A percentile compares a stretch with the other conserved stretches of the same genome.
These are phyloP conservation scores for Dolichallabes microphthalmus DNA, from an alignment of 2,113 vertebrate genomes.

Conservation along the genomic window DNA sequence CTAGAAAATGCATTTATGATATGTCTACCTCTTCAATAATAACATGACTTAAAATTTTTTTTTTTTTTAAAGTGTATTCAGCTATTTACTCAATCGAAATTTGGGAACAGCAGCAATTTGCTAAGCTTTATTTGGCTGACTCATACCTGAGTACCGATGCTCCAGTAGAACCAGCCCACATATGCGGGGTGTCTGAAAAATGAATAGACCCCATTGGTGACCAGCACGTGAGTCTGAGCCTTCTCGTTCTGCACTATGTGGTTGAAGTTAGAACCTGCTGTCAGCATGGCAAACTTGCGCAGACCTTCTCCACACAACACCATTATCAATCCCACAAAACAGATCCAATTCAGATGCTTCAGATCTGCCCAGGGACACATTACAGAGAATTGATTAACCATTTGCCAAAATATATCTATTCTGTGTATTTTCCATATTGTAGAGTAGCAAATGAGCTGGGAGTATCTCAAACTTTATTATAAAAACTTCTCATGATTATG, in stretches of 20 bases:
- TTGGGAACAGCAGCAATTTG: background rate
- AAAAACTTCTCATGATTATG: background rate
- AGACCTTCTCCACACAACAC: constrained; percentile 90
- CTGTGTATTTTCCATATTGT: no score
- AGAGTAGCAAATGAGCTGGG: no score
- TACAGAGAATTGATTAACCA: background rate
- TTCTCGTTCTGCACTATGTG: constrained; percentile 98
- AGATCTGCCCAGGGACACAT: constrained; percentile 72
- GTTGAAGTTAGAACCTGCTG: constrained; percentile 97
- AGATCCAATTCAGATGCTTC: constrained; percentile 90
- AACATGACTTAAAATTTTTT: no score
- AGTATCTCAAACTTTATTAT: background rate
- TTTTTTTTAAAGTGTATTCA: background rate
- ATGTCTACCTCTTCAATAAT: background rate
- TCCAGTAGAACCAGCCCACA: constrained; percentile 99
- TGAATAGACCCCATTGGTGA: constrained; percentile 89
- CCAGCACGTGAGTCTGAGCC: constrained; percentile 88
- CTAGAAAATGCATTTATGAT: background rate
- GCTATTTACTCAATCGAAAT: background rate
- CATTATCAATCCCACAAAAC: constrained; percentile 86
- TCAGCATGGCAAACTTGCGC: constrained; percentile 93
- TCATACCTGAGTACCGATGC: constrained; percentile 89
- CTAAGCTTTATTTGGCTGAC: background rate
- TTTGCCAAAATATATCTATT: no score
- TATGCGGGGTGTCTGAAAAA: constrained; percentile 95